Evolutionary conservation across 2,888 invertebrate genomes (phyloP), one percentile per base, ranked within the genome.

Genomic region (Calliscelio sp.): DNA sequence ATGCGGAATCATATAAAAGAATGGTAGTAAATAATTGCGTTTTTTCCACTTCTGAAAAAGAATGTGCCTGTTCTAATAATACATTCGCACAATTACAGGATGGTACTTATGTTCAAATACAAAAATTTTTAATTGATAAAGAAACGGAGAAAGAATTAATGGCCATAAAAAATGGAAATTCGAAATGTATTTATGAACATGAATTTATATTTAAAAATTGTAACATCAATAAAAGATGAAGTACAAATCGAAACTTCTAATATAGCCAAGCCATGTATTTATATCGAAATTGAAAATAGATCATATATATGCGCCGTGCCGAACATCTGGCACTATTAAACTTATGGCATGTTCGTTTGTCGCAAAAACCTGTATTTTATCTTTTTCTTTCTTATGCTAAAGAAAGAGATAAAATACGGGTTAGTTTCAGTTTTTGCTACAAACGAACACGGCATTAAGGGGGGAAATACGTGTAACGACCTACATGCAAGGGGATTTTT

Each of bases 1-100:
- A 41, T 35, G 53, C 73, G 10, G 22, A 53, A 18, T 61, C 14
- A 35, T 81, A 66, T 18, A 51, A 20, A 25, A 53, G 63, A 41
- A 61, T 78, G 46, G 44, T 75, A 10, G 1, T 63, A 28, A 46
- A 63, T 18, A 16, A 28, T 8, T 46, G 46, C 46, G 44, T 46
- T 24, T 63, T 28, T 18, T 6, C 25, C 16, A 46, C 5, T 6
- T 46, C 14, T 11, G 25, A 46, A 32, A 49, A 65, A 35, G 25
- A 20, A 20, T 32, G 11, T 44, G 22, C 49, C 18, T 49, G 65
- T 3, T 49, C 65, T 2, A 20, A 65, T 65, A 65, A 32, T 49
- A 32, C 65, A 5, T 65, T 49, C 14, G 65, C 65, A 4, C 32
- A 49, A 28, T 32, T 65, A 7, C 2, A 7, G 2, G 32, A 65